Base-by-base conservation (phyloP, 2,797 vertebrate species). In the Linurgus olivaceus region DNA sequence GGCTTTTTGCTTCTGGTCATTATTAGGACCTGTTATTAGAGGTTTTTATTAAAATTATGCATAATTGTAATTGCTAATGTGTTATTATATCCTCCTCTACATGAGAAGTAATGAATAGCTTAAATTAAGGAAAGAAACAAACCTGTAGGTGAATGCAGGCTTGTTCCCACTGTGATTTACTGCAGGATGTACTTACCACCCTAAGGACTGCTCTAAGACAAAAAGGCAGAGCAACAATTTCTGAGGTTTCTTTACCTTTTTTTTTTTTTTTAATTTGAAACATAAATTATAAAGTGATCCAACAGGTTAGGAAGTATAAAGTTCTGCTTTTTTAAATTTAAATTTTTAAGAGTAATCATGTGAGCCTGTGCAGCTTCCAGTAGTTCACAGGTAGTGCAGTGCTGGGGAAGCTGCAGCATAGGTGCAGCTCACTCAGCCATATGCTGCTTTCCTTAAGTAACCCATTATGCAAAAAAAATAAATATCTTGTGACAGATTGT, bases 401-500 rank as follows among this genome's bases (percentile, higher is more conserved):
- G 40, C 45, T 63, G 73, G 81, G 72, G 45, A 80, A 75, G 68
- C 81, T 88, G 61, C 68, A 75, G 52, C 44, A 90, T 86, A 97
- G 97, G 97, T 97, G 76, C 91, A 89, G 38, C 86, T 93, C 78
- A 50, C 68, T 47, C 70, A 74, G 9, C 97, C 96, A 96, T 96
- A 97, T 97, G 97, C 95, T 94, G 88, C 95, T 92, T 97, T 97
- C 96, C 96, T 97, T 97, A 98, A 98, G 96, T 97, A 97, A 97
- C 92, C 97, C 88, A 97, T 97, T 97, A 95, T 92, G 97, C 94
- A 80, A 94, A 97, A 97, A 97, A 97, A 96, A 97, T 81, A 98
- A 98, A 97, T 96, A 97, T 95, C 97, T 93, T 72, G 83, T 96
- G 97, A 97, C 97, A 98, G 97, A 97, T 97, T 98, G 98, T 97